Base-by-base conservation (phyloP, 2,888 invertebrate species). In the Creontiades dilutus region DNA sequence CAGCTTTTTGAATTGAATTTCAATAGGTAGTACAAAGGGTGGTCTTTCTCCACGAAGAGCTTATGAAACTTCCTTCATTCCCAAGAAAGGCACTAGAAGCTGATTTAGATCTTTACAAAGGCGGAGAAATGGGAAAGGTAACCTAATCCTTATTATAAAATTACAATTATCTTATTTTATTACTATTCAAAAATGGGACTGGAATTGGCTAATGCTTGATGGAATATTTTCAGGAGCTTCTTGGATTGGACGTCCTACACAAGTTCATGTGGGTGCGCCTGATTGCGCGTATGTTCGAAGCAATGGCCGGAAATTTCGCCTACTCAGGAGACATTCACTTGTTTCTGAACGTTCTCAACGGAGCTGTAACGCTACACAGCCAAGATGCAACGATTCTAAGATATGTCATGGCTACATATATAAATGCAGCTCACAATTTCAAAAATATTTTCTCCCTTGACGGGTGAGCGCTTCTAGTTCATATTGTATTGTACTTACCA, bases 241-340 rank as follows among this genome's bases (percentile, higher is more conserved):
- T 98, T 82, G 98, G 99, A 0, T 94, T 99, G 92, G 99, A 99
- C 93, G 98, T 99, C 0, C 94, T 99, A 91, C 99, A 99, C 93
- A 99, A 99, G 93, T 98, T 99, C 93, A 98, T 98, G 96, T 99
- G 99, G 99, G 98, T 99, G 1, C 96, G 98, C 91, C 94, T 99
- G 55, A 98, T 99, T 92, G 97, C 98, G 0, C 95, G 98, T 82
- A 98, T 99, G 98, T 99, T 99, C 93, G 98, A 98, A 94, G 98
- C 98, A 0, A 99, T 99, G 98, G 98, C 98, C 0, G 98, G 98
- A 2, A 98, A 99, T 93, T 98, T 99, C 93, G 98, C 98, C 0
- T 98, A 98, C 92, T 98, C 98, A 0, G 97, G 98, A 23, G 99
- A 99, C 93, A 97, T 99, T 89, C 99, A 99, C 93, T 94, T 99